Evolutionary conservation across 2,113 vertebrate genomes (phyloP).

Genomic region (Peromyscus leucopus): DNA sequence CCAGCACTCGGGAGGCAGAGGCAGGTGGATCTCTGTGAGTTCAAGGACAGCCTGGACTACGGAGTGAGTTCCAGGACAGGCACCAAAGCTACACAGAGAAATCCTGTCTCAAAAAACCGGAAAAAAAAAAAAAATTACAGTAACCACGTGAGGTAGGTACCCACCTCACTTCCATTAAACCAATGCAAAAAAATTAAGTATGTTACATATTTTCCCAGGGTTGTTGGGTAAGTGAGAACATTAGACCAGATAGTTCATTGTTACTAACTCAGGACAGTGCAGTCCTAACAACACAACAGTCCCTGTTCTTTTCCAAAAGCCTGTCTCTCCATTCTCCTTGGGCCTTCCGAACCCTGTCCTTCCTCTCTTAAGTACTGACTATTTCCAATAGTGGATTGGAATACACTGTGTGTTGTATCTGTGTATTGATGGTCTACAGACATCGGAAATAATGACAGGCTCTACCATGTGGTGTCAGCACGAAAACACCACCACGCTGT

Average conservation of each 20-base stretch:
- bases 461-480: background rate
- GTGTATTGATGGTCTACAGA: background rate
- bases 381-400: background rate
- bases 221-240: background rate
- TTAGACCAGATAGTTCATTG: background rate
- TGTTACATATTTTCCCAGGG: background rate
- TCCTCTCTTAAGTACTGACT: background rate
- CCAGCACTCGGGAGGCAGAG: too few species aligned
- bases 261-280: background rate
- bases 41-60: too few species aligned
- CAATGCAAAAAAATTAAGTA: background rate
- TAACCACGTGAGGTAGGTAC: background rate
- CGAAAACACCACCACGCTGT: slow-evolving; percentile 30
- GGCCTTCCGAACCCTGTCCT: background rate
- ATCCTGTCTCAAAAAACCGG: too few species aligned
- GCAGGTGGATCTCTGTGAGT: too few species aligned
- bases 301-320: background rate
- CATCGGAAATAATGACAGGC: slow-evolving; percentile 13
- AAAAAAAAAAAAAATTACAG: background rate
- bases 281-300: background rate
- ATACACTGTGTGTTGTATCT: background rate
- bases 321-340: background rate
- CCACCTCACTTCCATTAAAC: background rate
- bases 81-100: too few species aligned
- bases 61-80: too few species aligned